Evolutionary conservation across 2,113 vertebrate genomes (phyloP).

Genomic region (Apodemus speciosus): DNA sequence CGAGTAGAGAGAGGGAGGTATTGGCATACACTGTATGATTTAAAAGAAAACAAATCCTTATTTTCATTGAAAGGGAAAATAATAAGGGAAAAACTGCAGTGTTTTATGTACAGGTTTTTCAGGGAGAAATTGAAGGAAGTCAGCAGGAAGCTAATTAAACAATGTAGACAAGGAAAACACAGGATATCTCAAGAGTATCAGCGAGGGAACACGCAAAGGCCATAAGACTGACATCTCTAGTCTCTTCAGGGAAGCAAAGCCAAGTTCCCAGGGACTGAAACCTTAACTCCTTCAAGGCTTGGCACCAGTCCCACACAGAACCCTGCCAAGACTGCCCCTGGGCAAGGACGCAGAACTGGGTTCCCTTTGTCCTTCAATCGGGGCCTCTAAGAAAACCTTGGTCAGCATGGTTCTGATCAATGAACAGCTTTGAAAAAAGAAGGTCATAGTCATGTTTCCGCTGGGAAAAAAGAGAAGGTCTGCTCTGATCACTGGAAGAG

Average conservation of each 20-base stretch:
- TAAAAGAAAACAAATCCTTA: neutral
- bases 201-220: neutral
- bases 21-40: neutral
- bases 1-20: neutral
- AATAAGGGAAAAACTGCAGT: neutral
- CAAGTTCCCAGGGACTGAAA: neutral
- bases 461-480: neutral
- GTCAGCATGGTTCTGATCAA: neutral
- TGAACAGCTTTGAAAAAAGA: neutral
- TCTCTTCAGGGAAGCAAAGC: neutral
- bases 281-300: neutral
- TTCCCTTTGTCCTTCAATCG: neutral
- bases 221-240: neutral
- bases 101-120: neutral
- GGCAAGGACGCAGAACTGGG: neutral
- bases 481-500: neutral
- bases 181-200: neutral
- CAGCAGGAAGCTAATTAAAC: neutral
- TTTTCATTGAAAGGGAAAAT: neutral
- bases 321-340: neutral
- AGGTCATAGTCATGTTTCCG: neutral
- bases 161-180: neutral
- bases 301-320: neutral
- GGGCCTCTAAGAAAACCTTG: neutral
- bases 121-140: neutral